phyloP scores from a whole-genome alignment of 2,113 vertebrate species.

The Vidua macroura region DNA sequence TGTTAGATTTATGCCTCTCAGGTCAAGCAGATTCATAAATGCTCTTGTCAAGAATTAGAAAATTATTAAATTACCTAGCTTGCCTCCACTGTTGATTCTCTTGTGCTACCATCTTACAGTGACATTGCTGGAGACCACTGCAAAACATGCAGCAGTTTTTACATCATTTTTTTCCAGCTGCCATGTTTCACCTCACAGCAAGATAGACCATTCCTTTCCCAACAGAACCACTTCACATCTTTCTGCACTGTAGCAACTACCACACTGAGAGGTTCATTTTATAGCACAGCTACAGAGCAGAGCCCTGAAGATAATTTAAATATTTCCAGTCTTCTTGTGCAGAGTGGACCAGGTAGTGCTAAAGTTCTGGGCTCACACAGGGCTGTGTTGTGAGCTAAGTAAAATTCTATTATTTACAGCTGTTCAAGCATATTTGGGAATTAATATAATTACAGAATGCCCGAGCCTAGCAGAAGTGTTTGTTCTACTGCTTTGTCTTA shows the following conservation, averaged over 20 bases:
- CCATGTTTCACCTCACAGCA: not conserved
- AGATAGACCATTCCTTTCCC: not conserved
- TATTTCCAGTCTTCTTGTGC: not conserved
- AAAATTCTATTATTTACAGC: not conserved
- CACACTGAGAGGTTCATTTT: not conserved
- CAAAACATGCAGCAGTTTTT: rapidly evolving
- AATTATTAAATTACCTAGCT: not conserved
- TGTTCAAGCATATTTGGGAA: not conserved
- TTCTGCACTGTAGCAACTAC: not conserved
- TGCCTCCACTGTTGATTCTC: not conserved
- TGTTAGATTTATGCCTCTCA: not conserved
- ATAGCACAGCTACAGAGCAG: not conserved
- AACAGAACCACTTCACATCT: not conserved
- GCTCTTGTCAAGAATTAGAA: not conserved
- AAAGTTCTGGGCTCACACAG: not conserved
- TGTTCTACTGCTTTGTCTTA: not conserved
- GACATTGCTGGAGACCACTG: not conserved
- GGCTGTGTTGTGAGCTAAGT: not conserved
- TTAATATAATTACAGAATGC: not conserved
- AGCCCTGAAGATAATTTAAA: not conserved
- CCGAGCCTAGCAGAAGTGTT: not conserved
- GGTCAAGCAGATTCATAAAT: not conserved
- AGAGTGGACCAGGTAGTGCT: not conserved
- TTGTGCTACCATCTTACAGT: not conserved
- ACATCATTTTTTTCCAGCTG: not conserved